Base-by-base conservation (phyloP, 2,797 vertebrate genomes). In the Catamblyrhynchus diadema region DNA sequence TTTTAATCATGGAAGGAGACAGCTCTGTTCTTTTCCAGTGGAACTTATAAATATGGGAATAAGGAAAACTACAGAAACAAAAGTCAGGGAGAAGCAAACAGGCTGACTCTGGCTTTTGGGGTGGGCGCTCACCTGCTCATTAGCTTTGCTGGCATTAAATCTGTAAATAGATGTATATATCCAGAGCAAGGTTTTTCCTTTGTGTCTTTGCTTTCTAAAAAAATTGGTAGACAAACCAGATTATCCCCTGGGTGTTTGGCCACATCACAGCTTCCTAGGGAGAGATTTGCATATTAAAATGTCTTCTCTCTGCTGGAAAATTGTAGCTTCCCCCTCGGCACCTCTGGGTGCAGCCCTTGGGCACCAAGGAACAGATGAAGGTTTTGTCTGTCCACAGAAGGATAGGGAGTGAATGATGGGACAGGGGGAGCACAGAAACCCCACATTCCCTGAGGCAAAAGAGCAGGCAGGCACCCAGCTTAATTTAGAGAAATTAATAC, bases 61-160 rank as follows among this genome's bases (percentile, higher is more conserved):
- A 20, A 77, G 47, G 30, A 69, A 84, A 77, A 64, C 35, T 64
- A 84, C 60, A 85, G 56, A 47, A 79, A 56, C 21, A 33, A 59
- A 67, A 87, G 51, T 8, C 1, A 1, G 10, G 35, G 28, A 48
- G 47, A 54, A 54, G 18, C 0, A 0, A 84, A 54, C 9, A 23
- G 57, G n/a, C 65, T 85, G 56, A 37, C 16, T 77, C 41, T 39
- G 87, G 71, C 71, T 65, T 67, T 8, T 7, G 0, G 20, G 22
- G 6, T 3, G 0, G 47, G 19, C 9, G 23, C 13, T 91, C 0
- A 0, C 41, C 60, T 1, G 0, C 25, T 88, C 3, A 1, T n/a
- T 42, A 1, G 1, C 50, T 60, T 50, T 72, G 12, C 10, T 62
- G 27, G 7, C 56, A 66, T 67, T 85, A 77, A 77, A 73, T 24